Evolutionary conservation across 2,113 vertebrate species (phyloP).

Genomic region (Zosterops lateralis): DNA sequence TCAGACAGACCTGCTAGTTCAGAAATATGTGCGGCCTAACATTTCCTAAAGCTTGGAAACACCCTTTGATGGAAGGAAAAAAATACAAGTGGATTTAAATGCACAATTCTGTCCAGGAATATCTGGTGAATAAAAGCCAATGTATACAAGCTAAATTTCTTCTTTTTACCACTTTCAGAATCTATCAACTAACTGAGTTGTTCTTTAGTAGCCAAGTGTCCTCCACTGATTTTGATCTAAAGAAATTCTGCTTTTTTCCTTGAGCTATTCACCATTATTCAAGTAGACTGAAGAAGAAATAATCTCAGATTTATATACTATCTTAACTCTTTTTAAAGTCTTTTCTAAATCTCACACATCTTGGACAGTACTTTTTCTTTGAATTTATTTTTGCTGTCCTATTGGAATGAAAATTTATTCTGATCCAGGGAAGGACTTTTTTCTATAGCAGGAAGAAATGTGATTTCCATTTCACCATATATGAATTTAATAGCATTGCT

Average conservation of each 20-base stretch:
- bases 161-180: neutral
- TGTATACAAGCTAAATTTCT: neutral
- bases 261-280: neutral
- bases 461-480: neutral
- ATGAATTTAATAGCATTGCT: neutral
- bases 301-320: neutral
- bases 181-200: neutral
- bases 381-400: neutral
- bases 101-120: neutral
- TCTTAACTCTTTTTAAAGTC: neutral
- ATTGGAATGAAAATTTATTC: neutral
- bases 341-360: neutral
- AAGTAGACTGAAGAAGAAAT: neutral
- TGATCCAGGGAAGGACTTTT: neutral
- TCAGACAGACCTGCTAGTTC: neutral
- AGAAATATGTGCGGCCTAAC: neutral
- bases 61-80: neutral
- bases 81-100: neutral
- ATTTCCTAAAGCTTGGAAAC: neutral
- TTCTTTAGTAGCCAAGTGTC: neutral
- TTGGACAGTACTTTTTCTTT: neutral
- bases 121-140: neutral
- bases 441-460: neutral
- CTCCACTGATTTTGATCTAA: neutral
- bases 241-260: neutral